A percentile compares a stretch with the other conserved stretches of the same genome.
Conservation (phyloP, 2,888 invertebrate species). For the Cephus pulcher region DNA sequence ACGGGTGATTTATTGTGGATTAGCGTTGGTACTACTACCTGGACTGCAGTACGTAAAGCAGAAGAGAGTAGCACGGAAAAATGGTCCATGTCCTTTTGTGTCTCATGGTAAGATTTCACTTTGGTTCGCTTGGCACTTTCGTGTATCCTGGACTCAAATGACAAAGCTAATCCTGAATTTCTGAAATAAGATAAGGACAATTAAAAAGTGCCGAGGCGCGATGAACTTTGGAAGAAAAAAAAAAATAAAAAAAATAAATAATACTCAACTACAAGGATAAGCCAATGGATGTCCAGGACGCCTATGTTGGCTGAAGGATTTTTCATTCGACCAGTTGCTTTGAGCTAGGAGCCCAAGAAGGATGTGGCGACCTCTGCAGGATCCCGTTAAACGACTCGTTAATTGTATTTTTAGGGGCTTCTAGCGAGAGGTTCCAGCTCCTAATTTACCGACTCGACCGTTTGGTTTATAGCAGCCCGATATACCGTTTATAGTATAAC, state of each 20-base stretch:
- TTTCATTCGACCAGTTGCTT: background rate
- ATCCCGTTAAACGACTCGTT: constrained; percentile 57
- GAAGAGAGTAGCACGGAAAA: background rate
- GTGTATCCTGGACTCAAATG: background rate
- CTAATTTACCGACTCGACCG: constrained; percentile 60
- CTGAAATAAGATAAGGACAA: background rate
- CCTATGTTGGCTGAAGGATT: background rate
- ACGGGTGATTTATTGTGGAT: constrained; percentile 62
- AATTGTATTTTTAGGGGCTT: constrained; percentile 62
- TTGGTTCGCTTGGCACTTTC: background rate
- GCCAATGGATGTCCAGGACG: background rate
- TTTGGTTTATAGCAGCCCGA: constrained; percentile 59
- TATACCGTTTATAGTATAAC: constrained; percentile 58
- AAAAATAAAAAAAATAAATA: background rate
- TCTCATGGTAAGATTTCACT: background rate
- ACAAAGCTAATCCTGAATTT: background rate
- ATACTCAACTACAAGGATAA: background rate
- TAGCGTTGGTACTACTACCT: constrained; percentile 45
- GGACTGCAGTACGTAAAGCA: background rate
- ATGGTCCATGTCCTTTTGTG: background rate
- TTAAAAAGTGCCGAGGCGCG: background rate
- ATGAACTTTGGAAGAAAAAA: background rate
- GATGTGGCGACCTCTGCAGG: constrained; percentile 29
- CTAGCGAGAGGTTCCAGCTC: constrained; percentile 46
- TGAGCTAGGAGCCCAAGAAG: background rate